Base-by-base conservation (phyloP, 2,113 vertebrate species). In the Cottus gobio region DNA sequence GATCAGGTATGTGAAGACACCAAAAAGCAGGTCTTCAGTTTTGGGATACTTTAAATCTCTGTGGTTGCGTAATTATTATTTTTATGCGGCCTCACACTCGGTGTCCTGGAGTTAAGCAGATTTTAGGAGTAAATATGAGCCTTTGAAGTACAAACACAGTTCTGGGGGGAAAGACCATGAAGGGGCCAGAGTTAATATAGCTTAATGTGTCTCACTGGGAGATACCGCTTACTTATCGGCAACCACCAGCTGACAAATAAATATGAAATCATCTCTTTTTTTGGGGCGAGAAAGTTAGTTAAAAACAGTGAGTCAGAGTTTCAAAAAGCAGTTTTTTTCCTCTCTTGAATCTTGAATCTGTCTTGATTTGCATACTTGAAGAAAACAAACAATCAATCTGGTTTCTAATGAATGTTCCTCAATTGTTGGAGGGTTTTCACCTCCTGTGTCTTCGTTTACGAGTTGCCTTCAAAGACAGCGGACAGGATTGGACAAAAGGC, bases 141-240 rank as follows among this genome's bases (percentile, higher is more conserved):
- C 95, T 97, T 97, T 97, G 95, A 97, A 96, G 94, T 95, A 87
- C 87, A 92, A 94, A 95, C 77, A 84, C 31, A 83, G 77, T 42
- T 82, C 70, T 60, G 77, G n/a, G 9, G 79, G 57, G 85, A 83
- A 93, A 90, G n/a, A 84, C 72, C 90, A 89, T 91, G 90, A 89
- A 90, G 88, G 75, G 44, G 93, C 88, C 87, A 89, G 84, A 92
- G 87, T 95, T 95, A 95, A 95, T 93, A 93, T 90, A 90, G 91
- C 93, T 92, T 91, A 95, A 96, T 93, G 93, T 93, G 95, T 96
- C 96, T 96, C 96, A 83, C 93, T 95, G 94, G 94, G 94, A 97
- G 95, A 95, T 95, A 94, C 94, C 90, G 39, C 88, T 90, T 37
- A 86, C 95, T 97, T 97, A 97, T 97, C 96, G 91, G 85, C 30